phyloP scores from a whole-genome alignment of 1,140 invertebrate genomes.

The Trypoxylus dichotomus region DNA sequence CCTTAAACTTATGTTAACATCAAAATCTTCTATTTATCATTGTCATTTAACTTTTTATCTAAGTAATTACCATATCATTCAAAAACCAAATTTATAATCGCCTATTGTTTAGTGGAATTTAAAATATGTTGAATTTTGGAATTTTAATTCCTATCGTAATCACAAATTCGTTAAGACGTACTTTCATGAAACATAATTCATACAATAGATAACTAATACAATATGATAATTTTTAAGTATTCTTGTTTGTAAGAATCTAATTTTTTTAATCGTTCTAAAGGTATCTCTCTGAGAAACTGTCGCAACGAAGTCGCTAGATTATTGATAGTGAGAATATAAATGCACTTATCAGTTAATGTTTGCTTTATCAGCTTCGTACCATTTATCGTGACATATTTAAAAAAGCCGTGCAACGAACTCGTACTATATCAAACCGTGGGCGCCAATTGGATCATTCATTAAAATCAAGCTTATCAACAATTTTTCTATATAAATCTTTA shows the following conservation, averaged over 20 bases:
- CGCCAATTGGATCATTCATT: background rate
- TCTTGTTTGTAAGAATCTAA: background rate
- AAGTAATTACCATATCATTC: no score
- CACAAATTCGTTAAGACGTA: background rate
- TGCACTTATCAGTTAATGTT: background rate
- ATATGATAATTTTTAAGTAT: background rate
- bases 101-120: no score
- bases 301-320: background rate
- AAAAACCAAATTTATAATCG: no score
- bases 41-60: no score
- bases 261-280: background rate
- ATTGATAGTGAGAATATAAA: background rate
- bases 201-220: background rate
- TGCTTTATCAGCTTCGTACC: background rate
- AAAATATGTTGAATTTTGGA: no score
- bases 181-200: background rate
- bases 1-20: no score
- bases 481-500: background rate
- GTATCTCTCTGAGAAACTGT: background rate
- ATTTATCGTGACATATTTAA: constrained; percentile 6
- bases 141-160: no score
- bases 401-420: background rate
- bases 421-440: background rate
- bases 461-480: background rate
- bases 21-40: no score